phyloP scores from a whole-genome alignment of 2,797 vertebrate species.

The Carapus acus region DNA sequence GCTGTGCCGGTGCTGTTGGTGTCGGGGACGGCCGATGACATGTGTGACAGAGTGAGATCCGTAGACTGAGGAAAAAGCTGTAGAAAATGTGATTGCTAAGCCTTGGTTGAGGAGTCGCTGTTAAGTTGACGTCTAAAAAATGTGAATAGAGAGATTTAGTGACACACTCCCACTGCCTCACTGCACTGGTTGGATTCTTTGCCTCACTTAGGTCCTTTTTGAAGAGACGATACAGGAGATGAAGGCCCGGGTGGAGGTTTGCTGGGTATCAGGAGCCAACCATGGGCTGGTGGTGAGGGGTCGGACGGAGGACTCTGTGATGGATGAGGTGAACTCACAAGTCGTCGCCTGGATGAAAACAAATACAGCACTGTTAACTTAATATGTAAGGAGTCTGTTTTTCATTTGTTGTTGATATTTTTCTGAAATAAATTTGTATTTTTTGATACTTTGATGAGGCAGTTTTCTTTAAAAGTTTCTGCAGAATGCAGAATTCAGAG shows the following conservation, averaged over 20 bases:
- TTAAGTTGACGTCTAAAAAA: too few relatives aligned
- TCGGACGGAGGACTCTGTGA: slow-evolving; percentile 72
- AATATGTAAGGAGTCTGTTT: background rate
- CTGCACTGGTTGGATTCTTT: slow-evolving; percentile 8
- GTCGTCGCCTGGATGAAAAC: slow-evolving; percentile 80
- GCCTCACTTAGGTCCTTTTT: slow-evolving; percentile 72
- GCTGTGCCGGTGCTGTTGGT: slow-evolving; percentile 81
- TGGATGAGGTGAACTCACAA: slow-evolving; percentile 80
- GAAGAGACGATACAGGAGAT: slow-evolving; percentile 73
- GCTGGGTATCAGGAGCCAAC: slow-evolving; percentile 83
- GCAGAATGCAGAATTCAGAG: too few relatives aligned
- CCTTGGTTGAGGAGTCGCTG: too few relatives aligned
- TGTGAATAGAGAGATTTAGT: too few relatives aligned
- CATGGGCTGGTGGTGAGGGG: slow-evolving; percentile 84
- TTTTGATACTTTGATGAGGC: background rate
- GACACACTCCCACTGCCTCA: too few relatives aligned
- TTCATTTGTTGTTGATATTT: background rate
- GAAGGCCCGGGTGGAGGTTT: slow-evolving; percentile 74
- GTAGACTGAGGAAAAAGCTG: too few relatives aligned
- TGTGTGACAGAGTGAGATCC: slow-evolving; percentile 82
- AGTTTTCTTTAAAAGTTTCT: slow-evolving; percentile 2
- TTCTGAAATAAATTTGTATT: slow-evolving; percentile 27
- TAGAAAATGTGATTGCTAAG: too few relatives aligned
- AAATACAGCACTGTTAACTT: slow-evolving; percentile 20
- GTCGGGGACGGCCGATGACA: slow-evolving; percentile 84